These are phyloP conservation scores for Lasiommata megera DNA, from an alignment of 2,888 invertebrate species.

Conservation along the genomic window DNA sequence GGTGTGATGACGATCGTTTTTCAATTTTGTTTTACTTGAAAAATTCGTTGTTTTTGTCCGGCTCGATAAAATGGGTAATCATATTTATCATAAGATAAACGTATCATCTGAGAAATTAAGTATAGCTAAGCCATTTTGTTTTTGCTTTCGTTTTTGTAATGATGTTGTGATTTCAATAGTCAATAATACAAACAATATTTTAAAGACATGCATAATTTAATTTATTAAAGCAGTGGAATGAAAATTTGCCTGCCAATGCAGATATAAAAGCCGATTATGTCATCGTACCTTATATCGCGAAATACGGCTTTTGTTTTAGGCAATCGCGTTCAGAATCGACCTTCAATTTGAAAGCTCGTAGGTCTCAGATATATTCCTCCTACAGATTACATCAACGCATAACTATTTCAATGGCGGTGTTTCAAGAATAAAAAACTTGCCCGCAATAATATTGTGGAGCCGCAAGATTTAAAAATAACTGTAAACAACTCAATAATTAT, in stretches of 20 bases:
- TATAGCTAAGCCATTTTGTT: too few species aligned
- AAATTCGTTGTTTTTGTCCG: too few species aligned
- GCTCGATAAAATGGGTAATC: too few species aligned
- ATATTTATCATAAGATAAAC: too few species aligned
- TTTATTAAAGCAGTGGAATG: background rate
- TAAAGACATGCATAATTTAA: background rate
- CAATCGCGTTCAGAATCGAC: slow-evolving; percentile 39
- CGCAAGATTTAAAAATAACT: slow-evolving; percentile 24
- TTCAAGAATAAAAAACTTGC: slow-evolving; percentile 26
- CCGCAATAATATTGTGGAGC: slow-evolving; percentile 26
- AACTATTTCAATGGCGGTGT: slow-evolving; percentile 32
- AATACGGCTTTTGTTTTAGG: slow-evolving; percentile 17
- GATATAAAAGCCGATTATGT: slow-evolving; percentile 16
- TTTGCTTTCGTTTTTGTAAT: too few species aligned
- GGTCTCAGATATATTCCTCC: slow-evolving; percentile 27
- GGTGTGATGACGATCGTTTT: too few species aligned
- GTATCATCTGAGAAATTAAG: too few species aligned
- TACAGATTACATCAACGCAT: slow-evolving; percentile 35
- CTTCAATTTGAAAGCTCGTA: slow-evolving; percentile 24
- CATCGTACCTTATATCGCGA: slow-evolving; percentile 13
- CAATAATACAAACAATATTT: too few species aligned
- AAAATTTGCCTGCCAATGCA: slow-evolving; percentile 7
- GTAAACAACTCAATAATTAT: slow-evolving; percentile 33
- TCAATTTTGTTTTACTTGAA: too few species aligned
- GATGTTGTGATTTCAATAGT: too few species aligned